Base-by-base conservation (phyloP, 2,888 invertebrate species). In the Dastarcus helophoroides region DNA sequence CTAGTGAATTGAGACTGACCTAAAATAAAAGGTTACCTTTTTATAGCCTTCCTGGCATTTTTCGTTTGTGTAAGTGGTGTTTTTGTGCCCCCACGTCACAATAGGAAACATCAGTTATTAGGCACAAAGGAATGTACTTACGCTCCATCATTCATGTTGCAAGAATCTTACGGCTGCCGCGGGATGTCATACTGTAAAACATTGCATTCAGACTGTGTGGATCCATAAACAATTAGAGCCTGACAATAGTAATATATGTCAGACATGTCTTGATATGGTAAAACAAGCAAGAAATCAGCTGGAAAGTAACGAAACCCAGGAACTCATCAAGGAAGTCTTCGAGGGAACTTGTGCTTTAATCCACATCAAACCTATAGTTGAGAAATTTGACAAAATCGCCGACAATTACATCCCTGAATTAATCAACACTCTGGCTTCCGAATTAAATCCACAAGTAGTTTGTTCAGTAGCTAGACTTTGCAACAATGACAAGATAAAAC, bases 371-470 rank as follows among this genome's bases (percentile, higher is more conserved):
- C 42, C 74, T 2, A 68, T 89, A 8, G 64, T 73, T 1, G 70
- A 76, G 31, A 83, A 85, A 58, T 91, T 90, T 53, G 72, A 75
- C 36, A 76, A 73, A 48, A 46, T 90, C 31, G 83, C 79, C 0
- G 88, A 91, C 54, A 72, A 89, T 48, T 89, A 84, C 54, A 79
- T 88, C 28, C 85, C 88, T 0, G 85, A 91, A 53, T 58, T 91
- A 32, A 76, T 90, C 15, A 90, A 91, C 53, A 83, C 86, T 1
- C 60, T 91, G 25, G 78, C 85, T 2, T 90, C 90, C 0, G 71
- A 90, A 62, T 90, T 91, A 90, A 81, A 91, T 64, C 89, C 90
- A 0, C 79, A 82, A 54, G 73, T 79, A 17, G 89, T 90, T 17
- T 90, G 89, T 57, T 74, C 83, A 0, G 83, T 88, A 7, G 85